phyloP scores from a whole-genome alignment of 2,797 vertebrate genomes.

The Lateolabrax maculatus region DNA sequence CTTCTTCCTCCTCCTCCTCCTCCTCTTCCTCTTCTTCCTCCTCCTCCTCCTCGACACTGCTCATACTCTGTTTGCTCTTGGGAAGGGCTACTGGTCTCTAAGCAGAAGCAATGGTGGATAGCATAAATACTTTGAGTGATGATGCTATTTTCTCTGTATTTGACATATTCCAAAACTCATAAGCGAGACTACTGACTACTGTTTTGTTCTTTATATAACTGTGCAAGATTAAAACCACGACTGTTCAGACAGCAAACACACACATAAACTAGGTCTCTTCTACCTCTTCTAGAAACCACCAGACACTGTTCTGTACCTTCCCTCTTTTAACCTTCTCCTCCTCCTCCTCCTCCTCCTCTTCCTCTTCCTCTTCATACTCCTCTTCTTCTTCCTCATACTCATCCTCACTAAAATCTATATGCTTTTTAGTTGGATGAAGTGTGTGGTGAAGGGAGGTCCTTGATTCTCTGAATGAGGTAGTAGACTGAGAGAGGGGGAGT shows the following conservation, averaged over 20 bases:
- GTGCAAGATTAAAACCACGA: not conserved
- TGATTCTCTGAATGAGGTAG: slow-evolving; percentile 72
- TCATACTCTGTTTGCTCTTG: slow-evolving; percentile 60
- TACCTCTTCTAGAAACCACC: slow-evolving; percentile 65
- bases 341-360: slow-evolving; percentile 62
- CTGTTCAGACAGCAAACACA: slow-evolving; percentile 31
- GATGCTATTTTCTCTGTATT: slow-evolving; percentile 3
- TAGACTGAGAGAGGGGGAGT: slow-evolving; percentile 75
- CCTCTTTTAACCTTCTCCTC: slow-evolving; percentile 70
- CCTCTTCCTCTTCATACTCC: slow-evolving; percentile 67
- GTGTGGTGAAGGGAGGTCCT: slow-evolving; percentile 61
- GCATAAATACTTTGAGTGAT: slow-evolving; percentile 38
- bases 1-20: slow-evolving; percentile 8
- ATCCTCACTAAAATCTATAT: slow-evolving; percentile 70
- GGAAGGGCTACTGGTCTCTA: slow-evolving; percentile 65
- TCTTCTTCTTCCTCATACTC: slow-evolving; percentile 75
- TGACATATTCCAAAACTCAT: not conserved
- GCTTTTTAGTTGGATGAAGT: slow-evolving; percentile 63
- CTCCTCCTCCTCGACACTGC: slow-evolving; percentile 68
- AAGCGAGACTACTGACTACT: not conserved
- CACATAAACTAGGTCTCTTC: slow-evolving; percentile 42
- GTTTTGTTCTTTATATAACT: not conserved
- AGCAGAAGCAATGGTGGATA: slow-evolving; percentile 63
- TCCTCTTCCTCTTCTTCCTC: slow-evolving; percentile 47
- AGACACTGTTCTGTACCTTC: slow-evolving; percentile 77